Base-by-base conservation (phyloP, 2,888 invertebrate genomes). In the Himalopsyche anomala region DNA sequence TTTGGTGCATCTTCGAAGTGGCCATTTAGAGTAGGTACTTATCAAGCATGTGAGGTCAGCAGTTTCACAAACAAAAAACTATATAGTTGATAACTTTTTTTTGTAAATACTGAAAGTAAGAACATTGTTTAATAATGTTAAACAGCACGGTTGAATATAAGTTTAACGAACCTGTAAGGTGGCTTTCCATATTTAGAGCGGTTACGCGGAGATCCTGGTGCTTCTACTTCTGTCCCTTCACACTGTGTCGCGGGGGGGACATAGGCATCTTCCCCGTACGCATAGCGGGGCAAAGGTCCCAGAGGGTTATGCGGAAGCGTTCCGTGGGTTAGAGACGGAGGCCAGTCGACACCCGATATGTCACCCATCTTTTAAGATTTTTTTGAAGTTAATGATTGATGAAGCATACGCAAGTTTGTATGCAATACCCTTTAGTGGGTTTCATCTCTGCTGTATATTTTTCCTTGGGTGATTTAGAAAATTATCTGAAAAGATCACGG, bases 261-360 rank as follows among this genome's bases (percentile, higher is more conserved):
- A 38, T 74, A 74, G 74, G 74, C 74, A 19, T 83, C 85, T 51
- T 92, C 93, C 89, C 92, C 93, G 90, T 92, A 93, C 42, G 93
- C 90, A 89, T 93, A 93, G 84, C 92, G 91, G 84, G 93, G 93
- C 88, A 93, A 92, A 2, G 93, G 93, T 38, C 92, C 93, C 88
- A 93, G 90, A 51, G 93, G 93, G 89, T 92, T 93, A 90, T 93
- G 93, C 90, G 93, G 92, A 90, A 92, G 93, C 89, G 93, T 92
- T 83, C 93, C 93, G 89, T 93, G 93, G 90, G 92, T 92, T 90
- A 92, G 92, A 89, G 92, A 92, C 90, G 93, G 93, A 91, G 93
- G 91, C 93, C 93, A 93, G 91, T 93, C 93, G 90, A 93, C 93
- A 90, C 93, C 93, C 89, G 92, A 92, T 89, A 92, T 92, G 90